These are phyloP conservation scores for Orientallactaga sibirica DNA, from an alignment of 2,797 vertebrate genomes.

Conservation along the genomic window DNA sequence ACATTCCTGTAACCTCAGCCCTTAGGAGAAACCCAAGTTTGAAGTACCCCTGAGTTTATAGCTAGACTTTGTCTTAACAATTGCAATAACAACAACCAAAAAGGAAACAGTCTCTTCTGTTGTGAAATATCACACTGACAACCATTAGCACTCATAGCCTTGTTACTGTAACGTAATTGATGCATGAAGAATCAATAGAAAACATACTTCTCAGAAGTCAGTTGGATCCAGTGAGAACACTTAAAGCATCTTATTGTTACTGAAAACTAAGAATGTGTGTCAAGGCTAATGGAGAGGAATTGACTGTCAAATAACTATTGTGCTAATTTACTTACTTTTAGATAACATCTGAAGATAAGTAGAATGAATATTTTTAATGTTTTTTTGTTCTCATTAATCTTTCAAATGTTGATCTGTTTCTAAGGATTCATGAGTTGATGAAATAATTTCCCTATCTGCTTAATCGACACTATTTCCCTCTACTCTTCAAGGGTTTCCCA, in stretches of 20 bases:
- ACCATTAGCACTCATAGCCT: not conserved
- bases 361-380: not conserved
- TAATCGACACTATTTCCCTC: not conserved
- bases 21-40: not conserved
- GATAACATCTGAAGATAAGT: not conserved
- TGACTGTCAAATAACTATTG: not conserved
- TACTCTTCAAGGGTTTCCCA: not conserved
- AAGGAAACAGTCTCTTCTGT: too few relatives aligned
- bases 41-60: not conserved
- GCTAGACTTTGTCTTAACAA: not conserved
- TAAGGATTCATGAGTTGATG: not conserved
- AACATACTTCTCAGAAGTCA: not conserved
- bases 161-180: not conserved
- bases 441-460: not conserved
- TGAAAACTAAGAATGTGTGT: constrained; percentile 51
- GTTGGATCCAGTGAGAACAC: not conserved
- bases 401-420: not conserved
- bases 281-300: not conserved
- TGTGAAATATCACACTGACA: not conserved
- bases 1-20: not conserved
- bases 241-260: not conserved
- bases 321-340: not conserved
- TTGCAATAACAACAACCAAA: too few relatives aligned
- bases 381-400: not conserved
- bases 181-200: not conserved